Conservation (phyloP, 2,888 invertebrate species). For the Tenthredo mesomela region DNA sequence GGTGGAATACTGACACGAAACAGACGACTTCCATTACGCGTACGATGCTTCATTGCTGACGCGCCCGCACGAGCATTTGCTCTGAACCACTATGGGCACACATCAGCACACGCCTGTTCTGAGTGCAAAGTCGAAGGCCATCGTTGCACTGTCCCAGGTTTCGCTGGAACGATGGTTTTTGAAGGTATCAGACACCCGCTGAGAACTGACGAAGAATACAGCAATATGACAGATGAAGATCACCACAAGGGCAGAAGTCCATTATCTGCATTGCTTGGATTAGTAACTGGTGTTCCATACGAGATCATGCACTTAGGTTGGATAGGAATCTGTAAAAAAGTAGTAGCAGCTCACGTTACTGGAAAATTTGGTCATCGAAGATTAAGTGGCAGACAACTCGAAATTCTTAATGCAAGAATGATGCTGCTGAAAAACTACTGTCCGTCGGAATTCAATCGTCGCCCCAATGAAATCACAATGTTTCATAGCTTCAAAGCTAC, state of each 20-base stretch:
- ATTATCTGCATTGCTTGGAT: constrained; percentile 15
- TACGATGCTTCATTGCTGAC: constrained; percentile 56
- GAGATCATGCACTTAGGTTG: constrained; percentile 45
- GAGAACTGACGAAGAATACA: constrained; percentile 48
- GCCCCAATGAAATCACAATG: constrained; percentile 25
- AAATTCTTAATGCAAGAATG: constrained; percentile 45
- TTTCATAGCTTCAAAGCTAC: constrained; percentile 34
- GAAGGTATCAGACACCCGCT: constrained; percentile 29
- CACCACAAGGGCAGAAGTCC: constrained; percentile 52
- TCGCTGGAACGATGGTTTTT: constrained; percentile 48
- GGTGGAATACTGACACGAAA: constrained; percentile 41
- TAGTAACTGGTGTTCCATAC: constrained; percentile 43
- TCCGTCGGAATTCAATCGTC: constrained; percentile 49
- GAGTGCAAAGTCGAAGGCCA: constrained; percentile 53
- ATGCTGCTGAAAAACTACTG: constrained; percentile 12
- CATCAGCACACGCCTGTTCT: constrained; percentile 48
- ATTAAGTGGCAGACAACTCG: constrained; percentile 21
- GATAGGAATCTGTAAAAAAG: constrained; percentile 39
- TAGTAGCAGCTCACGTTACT: constrained; percentile 7
- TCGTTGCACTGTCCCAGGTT: constrained; percentile 27
- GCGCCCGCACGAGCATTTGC: constrained; percentile 54
- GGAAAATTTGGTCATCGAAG: constrained; percentile 34
- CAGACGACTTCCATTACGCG: constrained; percentile 35
- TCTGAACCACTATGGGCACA: neutral
- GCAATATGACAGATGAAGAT: constrained; percentile 40